Base-by-base conservation (phyloP, 2,113 vertebrate genomes). In the Hoplias malabaricus region DNA sequence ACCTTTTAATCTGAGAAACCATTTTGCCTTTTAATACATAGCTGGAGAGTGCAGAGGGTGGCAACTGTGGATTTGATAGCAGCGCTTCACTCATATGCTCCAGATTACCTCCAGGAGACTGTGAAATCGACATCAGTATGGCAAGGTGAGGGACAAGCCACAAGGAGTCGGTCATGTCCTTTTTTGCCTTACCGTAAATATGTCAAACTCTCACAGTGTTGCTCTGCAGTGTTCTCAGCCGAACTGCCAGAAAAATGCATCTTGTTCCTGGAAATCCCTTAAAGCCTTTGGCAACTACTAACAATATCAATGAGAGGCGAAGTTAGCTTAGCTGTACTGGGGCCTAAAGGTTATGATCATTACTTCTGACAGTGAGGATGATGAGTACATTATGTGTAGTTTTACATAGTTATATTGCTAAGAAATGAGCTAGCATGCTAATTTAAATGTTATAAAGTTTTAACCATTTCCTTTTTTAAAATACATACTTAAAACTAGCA, bases 101-200 rank as follows among this genome's bases (percentile, higher is more conserved):
- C 23, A 73, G 62, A 33, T 46, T 38, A 50, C 59, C 19, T 38
- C 2, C 69, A 78, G 69, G 72, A 59, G 56, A 65, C 66, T 63
- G 31, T 70, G 80, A 70, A 82, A 67, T 71, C n/a, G n/a, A 27
- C 65, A 61, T 57, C 69, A 21, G 13, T 73, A 77, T 50, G 59
- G 59, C 9, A 42, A 21, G 23, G 38, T 34, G 59, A 54, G 11
- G 46, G 68, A 56, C 38, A 59, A 76, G 29, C 53, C 3, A 9
- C 11, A 65, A 29, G 14, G 71, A 43, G 34, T 7, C 31, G 34
- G 54, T 48, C 27, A 57, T 36, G 19, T 53, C 23, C 9, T 69
- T 16, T 69, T 16, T 68, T 23, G 21, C 40, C 40, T 38, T 21
- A 21, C 33, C 38, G 48, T 43, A 66, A 78, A 75, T 62, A 61